phyloP scores from a whole-genome alignment of 2,113 vertebrate genomes.

The Phylloscopus trochiloides region DNA sequence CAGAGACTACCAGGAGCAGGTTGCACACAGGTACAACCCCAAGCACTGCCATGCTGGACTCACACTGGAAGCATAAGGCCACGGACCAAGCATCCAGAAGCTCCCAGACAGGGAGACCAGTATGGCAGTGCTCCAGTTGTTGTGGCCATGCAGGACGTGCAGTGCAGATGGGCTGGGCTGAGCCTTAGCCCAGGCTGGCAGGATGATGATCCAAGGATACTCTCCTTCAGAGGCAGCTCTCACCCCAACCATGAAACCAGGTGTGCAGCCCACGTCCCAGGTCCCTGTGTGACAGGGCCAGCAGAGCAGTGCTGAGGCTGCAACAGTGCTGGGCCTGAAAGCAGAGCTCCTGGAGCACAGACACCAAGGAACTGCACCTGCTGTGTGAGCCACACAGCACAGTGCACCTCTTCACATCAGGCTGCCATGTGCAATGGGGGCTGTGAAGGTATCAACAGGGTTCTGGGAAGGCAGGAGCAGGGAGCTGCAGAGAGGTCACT shows the following conservation, averaged over 20 bases:
- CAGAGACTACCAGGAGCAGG: background rate
- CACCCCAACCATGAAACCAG: background rate
- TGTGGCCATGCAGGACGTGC: background rate
- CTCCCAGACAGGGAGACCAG: background rate
- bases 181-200: background rate
- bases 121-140: background rate
- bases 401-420: background rate
- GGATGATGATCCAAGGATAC: background rate
- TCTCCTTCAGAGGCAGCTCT: background rate
- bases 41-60: background rate
- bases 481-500: background rate
- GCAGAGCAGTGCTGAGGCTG: background rate
- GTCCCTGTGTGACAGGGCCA: background rate
- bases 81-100: background rate
- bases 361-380: background rate
- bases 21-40: background rate
- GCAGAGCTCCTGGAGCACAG: background rate
- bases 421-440: fast-evolving
- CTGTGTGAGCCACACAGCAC: background rate
- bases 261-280: background rate
- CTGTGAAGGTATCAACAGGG: background rate
- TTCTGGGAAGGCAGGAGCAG: background rate
- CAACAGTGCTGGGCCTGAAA: background rate
- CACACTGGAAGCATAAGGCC: background rate
- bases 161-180: background rate